Conservation (phyloP, 2,888 invertebrate genomes). For the Acanthosepion esculentum region DNA sequence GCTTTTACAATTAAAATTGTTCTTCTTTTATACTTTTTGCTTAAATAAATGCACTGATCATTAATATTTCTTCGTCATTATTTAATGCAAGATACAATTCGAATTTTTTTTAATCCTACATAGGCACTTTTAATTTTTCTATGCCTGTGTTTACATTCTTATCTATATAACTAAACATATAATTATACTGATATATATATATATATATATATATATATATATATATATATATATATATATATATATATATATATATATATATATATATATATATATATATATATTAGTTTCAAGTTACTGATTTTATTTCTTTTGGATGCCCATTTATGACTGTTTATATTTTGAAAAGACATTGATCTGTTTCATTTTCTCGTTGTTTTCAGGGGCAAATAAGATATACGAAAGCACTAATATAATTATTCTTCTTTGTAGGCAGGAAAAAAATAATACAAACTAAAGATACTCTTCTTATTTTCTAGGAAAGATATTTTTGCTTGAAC, state of each 20-base stretch:
- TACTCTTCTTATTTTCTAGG: background rate
- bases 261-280: background rate
- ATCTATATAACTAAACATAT: background rate
- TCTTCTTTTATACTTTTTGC: background rate
- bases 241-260: background rate
- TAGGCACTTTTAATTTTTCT: background rate
- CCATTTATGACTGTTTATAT: background rate
- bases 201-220: no score
- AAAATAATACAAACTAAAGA: background rate
- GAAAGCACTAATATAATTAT: background rate
- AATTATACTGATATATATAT: no score
- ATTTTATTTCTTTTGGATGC: background rate
- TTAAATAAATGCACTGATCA: background rate
- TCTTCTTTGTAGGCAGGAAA: background rate
- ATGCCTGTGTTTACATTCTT: background rate
- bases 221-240: background rate
- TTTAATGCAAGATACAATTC: background rate
- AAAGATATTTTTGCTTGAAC: background rate
- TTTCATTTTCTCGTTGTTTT: background rate
- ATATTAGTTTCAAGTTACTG: background rate
- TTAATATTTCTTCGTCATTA: background rate
- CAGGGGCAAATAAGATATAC: background rate
- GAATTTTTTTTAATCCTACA: background rate
- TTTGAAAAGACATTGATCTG: background rate
- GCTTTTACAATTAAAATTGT: background rate